Percentiles rank a stretch among this genome's conserved stretches.
Conservation (phyloP, 2,797 vertebrate genomes). For the Acropternis orthonyx region DNA sequence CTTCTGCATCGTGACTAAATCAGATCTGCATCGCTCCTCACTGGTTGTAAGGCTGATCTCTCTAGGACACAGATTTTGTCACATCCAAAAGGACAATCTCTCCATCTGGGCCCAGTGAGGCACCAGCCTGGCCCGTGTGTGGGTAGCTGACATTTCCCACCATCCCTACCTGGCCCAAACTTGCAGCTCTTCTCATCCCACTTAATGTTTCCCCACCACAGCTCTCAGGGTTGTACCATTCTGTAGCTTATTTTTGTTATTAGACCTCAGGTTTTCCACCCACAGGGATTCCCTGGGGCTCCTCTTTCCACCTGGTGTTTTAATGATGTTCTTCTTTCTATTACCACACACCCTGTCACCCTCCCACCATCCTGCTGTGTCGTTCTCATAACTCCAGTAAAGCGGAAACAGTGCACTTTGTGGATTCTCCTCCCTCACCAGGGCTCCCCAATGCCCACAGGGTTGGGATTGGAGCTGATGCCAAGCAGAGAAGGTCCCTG, state of each 20-base stretch:
- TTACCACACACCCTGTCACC: background rate
- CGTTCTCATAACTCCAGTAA: fast-evolving
- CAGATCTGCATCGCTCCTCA: fast-evolving
- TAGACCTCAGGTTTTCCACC: background rate
- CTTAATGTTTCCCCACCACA: background rate
- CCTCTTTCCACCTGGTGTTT: background rate
- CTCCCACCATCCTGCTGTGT: background rate
- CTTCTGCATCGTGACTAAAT: background rate
- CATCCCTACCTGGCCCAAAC: background rate
- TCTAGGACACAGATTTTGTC: background rate
- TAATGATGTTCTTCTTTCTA: background rate
- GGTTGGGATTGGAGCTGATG: background rate
- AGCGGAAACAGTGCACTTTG: background rate
- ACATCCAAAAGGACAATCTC: background rate
- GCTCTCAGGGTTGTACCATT: background rate
- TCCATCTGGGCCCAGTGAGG: background rate
- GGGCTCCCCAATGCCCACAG: background rate
- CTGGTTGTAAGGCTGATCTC: background rate
- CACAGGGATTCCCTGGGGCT: background rate
- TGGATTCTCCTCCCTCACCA: background rate
- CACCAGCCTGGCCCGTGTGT: fast-evolving
- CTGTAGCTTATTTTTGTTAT: background rate
- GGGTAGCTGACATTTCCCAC: background rate
- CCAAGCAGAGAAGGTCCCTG: background rate
- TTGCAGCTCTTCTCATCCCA: background rate